Evolutionary conservation across 2,797 vertebrate species (phyloP), one percentile per base, ranked within the genome.

Genomic region (Silurus lanzhouensis): DNA sequence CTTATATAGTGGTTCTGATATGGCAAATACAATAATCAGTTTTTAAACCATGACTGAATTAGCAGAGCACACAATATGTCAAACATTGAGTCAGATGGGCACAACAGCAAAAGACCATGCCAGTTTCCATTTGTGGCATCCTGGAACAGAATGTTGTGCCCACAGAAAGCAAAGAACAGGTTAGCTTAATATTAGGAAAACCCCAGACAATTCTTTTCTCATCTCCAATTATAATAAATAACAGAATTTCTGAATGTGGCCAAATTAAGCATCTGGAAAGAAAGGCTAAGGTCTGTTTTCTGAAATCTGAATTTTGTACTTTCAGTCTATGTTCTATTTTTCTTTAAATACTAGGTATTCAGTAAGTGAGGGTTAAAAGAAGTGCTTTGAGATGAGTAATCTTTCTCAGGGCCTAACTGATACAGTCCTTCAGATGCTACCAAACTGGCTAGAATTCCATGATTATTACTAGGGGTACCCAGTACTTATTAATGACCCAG

Each of bases 401-500:
- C 27, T 31, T 14, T 60, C 31, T 78, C 5, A 61, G 27, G 19
- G 57, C 19, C 75, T 38, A 60, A 61, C 5, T 0, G 31, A 78
- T 61, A 78, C 57, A 78, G 27, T 60, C 57, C 22, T 31, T 44
- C 27, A 55, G 52, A 10, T 78, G 57, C 61, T 78, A 61, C 31
- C 27, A 19, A 61, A 22, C 19, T 44, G 57, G 19, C 57, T 78
- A 17, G 75, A 61, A 57, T 85, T 70, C 66, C 61, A 20, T 86
- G 66, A 71, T 87, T 74, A 84, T 38, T 38, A 38, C 38, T 38
- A 38, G 38, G 38, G 4, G 38, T 38, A 44, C 58, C 58, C 8
- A 20, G 10, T 44, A n/a, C 76, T 79, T 79, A n/a, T 61, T 79
- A 79, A 79, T 79, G 76, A 79, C 58, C 1, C 17, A 60, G 19